Conservation (phyloP, 1,140 invertebrate species). For the Aphidius gifuensis region DNA sequence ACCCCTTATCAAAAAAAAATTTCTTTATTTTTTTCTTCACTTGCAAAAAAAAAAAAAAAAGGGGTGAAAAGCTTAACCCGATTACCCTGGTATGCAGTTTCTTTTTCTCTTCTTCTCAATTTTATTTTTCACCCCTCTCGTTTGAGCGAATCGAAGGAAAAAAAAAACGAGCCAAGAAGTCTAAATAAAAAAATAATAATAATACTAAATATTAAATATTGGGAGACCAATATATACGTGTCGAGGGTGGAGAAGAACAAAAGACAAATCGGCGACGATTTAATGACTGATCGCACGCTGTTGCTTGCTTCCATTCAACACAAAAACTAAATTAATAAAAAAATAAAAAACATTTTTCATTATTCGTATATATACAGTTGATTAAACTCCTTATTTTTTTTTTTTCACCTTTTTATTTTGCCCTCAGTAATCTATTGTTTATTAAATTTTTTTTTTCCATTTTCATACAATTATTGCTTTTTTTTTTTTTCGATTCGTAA, state of each 20-base stretch:
- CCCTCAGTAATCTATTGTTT: too few relatives aligned
- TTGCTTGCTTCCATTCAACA: constrained; percentile 32
- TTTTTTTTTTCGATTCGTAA: too few relatives aligned
- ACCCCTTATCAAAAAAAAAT: constrained; percentile 6
- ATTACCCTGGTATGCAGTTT: constrained; percentile 9
- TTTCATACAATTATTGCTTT: too few relatives aligned
- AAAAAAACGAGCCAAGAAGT: not conserved
- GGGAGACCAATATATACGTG: constrained; percentile 22
- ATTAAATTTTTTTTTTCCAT: too few relatives aligned
- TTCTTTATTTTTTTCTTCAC: constrained; percentile 19
- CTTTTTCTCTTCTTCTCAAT: too few relatives aligned
- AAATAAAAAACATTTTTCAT: not conserved
- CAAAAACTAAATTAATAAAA: not conserved
- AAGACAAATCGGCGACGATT: constrained; percentile 45
- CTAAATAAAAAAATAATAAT: too few relatives aligned
- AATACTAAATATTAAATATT: too few relatives aligned
- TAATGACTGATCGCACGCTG: constrained; percentile 47
- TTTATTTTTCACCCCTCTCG: constrained; percentile 6
- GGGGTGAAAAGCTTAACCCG: constrained; percentile 21
- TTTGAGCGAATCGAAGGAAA: constrained; percentile 16
- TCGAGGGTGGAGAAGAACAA: constrained; percentile 33
- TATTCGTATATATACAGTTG: not conserved
- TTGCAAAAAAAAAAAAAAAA: constrained; percentile 12
- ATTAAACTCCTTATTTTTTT: too few relatives aligned
- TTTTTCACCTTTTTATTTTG: too few relatives aligned